A percentile compares a stretch with the other conserved stretches of the same genome.
phyloP scores from a whole-genome alignment of 2,888 invertebrate genomes.

The Sinotaia quadrata region DNA sequence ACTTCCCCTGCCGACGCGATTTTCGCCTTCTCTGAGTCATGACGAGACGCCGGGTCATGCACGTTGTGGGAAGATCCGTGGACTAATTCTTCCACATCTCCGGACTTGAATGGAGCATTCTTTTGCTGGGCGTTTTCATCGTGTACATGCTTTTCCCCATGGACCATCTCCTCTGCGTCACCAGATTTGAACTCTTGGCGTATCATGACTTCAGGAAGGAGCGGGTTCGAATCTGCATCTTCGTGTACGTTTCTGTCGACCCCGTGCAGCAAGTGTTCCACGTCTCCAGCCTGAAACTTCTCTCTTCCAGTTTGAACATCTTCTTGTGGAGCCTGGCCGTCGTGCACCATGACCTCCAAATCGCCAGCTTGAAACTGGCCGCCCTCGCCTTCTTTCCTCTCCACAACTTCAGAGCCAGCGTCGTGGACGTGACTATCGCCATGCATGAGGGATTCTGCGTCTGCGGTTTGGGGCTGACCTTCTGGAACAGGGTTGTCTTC shows the following conservation, averaged over 20 bases:
- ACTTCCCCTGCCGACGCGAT: slow-evolving; percentile 6
- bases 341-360: slow-evolving; percentile 14
- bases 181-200: slow-evolving; percentile 16
- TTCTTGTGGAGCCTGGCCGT: neutral
- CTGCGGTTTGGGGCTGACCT: neutral
- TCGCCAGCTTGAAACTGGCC: slow-evolving; percentile 7
- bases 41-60: slow-evolving; percentile 14
- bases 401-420: neutral
- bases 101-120: neutral
- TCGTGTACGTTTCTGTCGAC: neutral
- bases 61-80: slow-evolving; percentile 15
- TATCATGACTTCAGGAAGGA: neutral
- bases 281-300: neutral
- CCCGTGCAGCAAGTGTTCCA: slow-evolving; percentile 3
- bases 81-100: slow-evolving; percentile 1
- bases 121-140: neutral
- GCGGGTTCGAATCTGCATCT: neutral
- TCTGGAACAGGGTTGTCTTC: neutral
- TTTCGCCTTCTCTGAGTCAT: neutral
- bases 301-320: neutral
- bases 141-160: slow-evolving; percentile 15
- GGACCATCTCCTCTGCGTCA: slow-evolving; percentile 14
- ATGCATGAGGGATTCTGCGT: neutral
- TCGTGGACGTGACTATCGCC: neutral
- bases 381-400: no score